Evolutionary conservation across 2,113 vertebrate species (phyloP), one percentile per base, ranked within the genome.

Genomic region (Cebus imitator): DNA sequence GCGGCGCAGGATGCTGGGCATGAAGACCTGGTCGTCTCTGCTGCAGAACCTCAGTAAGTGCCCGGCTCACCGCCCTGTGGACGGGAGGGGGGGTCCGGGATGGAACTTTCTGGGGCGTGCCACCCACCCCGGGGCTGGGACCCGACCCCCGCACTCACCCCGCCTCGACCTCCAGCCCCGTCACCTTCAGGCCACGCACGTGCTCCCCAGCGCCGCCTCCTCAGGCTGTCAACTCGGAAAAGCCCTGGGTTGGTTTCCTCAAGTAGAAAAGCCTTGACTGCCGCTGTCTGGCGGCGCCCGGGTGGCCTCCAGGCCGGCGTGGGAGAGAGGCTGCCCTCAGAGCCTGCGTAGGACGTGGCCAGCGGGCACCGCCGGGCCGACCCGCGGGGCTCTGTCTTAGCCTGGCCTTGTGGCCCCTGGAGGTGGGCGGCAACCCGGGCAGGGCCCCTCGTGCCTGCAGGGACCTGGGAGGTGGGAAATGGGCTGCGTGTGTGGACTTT

Each of bases 41-140:
- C 98, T 98, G 86, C 98, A 98, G 98, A 98, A 92, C 93, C 97
- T 98, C 98, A 98, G 98, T 98, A 98, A 99, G 98, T 98, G 97
- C 48, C 1, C 30, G 45, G 86, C 64, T 32, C 52, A 14, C 0
- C 0, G 23, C 58, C 92, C 57, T 5, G 43, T 1, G 45, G 95
- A 43, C 61, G 21, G 1, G 12, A 37, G 85, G 35, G 76, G 27
- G 58, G 73, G 40, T 12, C 16, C 13, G 40, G 61, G 50, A 23
- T 55, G 88, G 89, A 66, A 83, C 78, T 57, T 58, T 78, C 37
- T 32, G 35, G 58, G 83, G 73, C 13, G 9, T 21, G 2, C 76
- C 27, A 1, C 87, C 76, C 52, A 30, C 66, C 66, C 52, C 0
- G 35, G 3, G 20, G 32, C 45, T 12, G 3, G 21, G 21, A 32